Base-by-base conservation (phyloP, 2,888 invertebrate species). In the Lasioglossum oenotherae region DNA sequence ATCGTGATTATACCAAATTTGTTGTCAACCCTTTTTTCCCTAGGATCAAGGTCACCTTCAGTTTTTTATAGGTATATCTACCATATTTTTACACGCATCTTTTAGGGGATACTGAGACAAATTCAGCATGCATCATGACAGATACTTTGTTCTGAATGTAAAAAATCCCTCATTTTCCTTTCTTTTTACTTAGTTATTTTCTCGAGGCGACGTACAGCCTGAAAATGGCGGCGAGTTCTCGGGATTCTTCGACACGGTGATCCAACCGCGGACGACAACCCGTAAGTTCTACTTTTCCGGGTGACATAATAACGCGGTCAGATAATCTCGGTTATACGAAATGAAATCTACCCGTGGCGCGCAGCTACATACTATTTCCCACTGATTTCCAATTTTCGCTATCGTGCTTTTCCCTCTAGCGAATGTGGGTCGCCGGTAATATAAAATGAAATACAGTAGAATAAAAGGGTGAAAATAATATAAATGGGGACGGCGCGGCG, bases 351-450 rank as follows among this genome's bases (percentile, higher is more conserved):
- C 72, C 35, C 72, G 82, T 69, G 82, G 75, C 14, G 35, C 23
- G 41, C 16, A 23, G 23, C 31, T 38, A 35, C 73, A 27, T 19
- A 75, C 89, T 88, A 90, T 91, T 90, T 91, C 86, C 86, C 81
- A 85, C 84, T 90, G 92, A 93, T 93, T 92, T 93, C 89, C 92
- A 93, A 93, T 93, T 92, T 93, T 91, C 91, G 89, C 91, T 86
- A 41, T 60, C 41, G 38, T 75, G 69, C 71, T 57, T 23, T 38
- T 74, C 60, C 64, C 5, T 49, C 44, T 31, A 53, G 44, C 16
- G 67, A 23, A 71, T 53, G 35, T 27, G 72, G 46, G 64, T 75
- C 71, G 53, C 49, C 38, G 10, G 19, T 49, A 19, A 73, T 53
- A 38, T 41, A 72, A 49, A 44, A 44, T 23, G 27, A 23, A 71